A percentile compares a stretch with the other conserved stretches of the same genome.
Evolutionary conservation across 2,797 vertebrate genomes (phyloP).

Genomic region (Hippoglossus hippoglossus): DNA sequence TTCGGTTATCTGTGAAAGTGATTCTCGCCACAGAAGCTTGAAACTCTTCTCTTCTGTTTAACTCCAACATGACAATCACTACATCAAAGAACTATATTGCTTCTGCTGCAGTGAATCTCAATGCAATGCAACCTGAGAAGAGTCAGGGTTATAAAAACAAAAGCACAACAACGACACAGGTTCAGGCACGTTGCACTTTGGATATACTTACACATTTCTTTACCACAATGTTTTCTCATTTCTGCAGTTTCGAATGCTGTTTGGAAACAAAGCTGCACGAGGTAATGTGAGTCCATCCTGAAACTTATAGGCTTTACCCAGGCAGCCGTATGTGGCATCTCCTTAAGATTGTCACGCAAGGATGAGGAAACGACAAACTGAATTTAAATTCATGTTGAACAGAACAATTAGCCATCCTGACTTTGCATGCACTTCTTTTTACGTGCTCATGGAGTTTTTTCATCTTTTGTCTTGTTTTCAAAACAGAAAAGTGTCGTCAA

Average conservation of each 20-base stretch:
- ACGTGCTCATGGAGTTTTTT: neutral
- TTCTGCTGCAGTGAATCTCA: too few species aligned
- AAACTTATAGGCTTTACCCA: neutral
- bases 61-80: too few species aligned
- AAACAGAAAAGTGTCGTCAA: too few species aligned
- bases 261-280: conserved; percentile 39
- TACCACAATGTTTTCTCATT: conserved; percentile 30
- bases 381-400: conserved; percentile 12
- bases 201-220: conserved; percentile 13
- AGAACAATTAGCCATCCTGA: neutral
- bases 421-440: neutral
- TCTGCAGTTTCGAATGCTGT: conserved; percentile 21
- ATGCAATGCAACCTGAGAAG: too few species aligned
- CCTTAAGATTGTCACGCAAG: neutral
- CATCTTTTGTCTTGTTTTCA: neutral
- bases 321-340: conserved; percentile 20
- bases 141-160: too few species aligned
- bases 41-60: too few species aligned
- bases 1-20: conserved; percentile 6
- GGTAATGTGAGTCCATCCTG: conserved; percentile 18
- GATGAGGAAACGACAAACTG: conserved; percentile 9
- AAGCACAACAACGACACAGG: too few species aligned
- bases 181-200: neutral
- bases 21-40: too few species aligned
- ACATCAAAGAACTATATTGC: too few species aligned